Evolutionary conservation across 2,888 invertebrate genomes (phyloP), one percentile per base, ranked within the genome.

Genomic region (Drosophila histrio): DNA sequence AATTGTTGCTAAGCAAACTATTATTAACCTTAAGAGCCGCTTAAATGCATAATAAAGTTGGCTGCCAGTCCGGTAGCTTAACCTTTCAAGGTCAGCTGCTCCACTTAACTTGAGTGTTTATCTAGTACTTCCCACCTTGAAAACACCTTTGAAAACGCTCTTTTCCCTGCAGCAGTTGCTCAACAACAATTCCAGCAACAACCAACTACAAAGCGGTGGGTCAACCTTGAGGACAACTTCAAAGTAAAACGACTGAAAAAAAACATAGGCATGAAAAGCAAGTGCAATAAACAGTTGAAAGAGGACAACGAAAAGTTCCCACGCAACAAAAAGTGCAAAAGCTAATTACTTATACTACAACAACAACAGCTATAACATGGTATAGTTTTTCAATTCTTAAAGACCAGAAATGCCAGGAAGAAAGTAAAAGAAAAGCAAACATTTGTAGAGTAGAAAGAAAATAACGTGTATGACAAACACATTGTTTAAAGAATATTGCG

Each of bases 341-440:
- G 61, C 61, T 56, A 72, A 72, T 72, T 53, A 61, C 47, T 43
- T 17, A 44, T 11, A 52, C 41, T n/a, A 28, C 44, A 53, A 28
- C 13, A 67, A 8, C 7, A 30, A 59, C 41, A 26, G 57, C 41
- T 56, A 47, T 17, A 56, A 19, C 56, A 54, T 53, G 59, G 32
- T 72, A 56, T 56, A 58, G 60, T 72, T 77, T 65, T 73, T 56
- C 64, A 69, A 74, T 76, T 76, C 74, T 53, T 30, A n/a, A 22
- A 54, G 56, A 30, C 43, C 32, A 36, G 57, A 62, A 53, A 63
- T 41, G 44, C 30, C 39, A 43, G 26, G 7, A 66, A 78, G 79
- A 78, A 76, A 76, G 76, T 63, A 73, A 78, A 73, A 57, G 76
- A 76, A 76, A 75, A 59, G 59, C 63, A 56, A 71, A 63, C 57